phyloP scores from a whole-genome alignment of 2,888 invertebrate genomes.

The Diarsia mendica region DNA sequence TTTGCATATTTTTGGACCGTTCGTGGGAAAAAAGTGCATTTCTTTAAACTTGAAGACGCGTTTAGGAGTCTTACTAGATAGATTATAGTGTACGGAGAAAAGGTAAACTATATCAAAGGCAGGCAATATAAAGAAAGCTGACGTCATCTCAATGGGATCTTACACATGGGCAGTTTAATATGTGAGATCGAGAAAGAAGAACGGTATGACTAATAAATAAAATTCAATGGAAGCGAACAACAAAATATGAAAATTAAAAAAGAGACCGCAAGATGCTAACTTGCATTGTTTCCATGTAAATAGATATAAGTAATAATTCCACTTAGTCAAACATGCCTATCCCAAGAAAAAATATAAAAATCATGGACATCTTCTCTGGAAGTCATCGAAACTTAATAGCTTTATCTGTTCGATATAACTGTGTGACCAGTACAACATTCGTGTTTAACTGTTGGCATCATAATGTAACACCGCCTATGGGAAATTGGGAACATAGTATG shows the following conservation, averaged over 20 bases:
- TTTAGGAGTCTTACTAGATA: background rate
- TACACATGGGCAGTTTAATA: background rate
- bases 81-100: background rate
- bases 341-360: slow-evolving; percentile 14
- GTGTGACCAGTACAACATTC: slow-evolving; percentile 43
- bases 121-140: background rate
- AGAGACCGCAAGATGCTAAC: no score
- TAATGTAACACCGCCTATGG: slow-evolving; percentile 50
- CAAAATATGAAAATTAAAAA: no score
- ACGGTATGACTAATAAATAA: background rate
- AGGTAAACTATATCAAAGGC: background rate
- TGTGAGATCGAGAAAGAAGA: background rate
- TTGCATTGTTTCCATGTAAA: no score
- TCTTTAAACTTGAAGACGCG: background rate
- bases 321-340: background rate
- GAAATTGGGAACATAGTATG: slow-evolving; percentile 40
- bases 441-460: slow-evolving; percentile 56
- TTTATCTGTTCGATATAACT: slow-evolving; percentile 57
- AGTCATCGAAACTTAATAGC: slow-evolving; percentile 55
- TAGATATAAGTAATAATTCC: background rate
- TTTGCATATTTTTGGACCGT: background rate
- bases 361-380: slow-evolving; percentile 28
- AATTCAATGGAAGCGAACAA: background rate
- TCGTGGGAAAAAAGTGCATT: background rate
- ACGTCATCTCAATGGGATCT: background rate